These are phyloP conservation scores for Drosophila parthenogenetica DNA, from an alignment of 2,888 invertebrate genomes.

Conservation along the genomic window DNA sequence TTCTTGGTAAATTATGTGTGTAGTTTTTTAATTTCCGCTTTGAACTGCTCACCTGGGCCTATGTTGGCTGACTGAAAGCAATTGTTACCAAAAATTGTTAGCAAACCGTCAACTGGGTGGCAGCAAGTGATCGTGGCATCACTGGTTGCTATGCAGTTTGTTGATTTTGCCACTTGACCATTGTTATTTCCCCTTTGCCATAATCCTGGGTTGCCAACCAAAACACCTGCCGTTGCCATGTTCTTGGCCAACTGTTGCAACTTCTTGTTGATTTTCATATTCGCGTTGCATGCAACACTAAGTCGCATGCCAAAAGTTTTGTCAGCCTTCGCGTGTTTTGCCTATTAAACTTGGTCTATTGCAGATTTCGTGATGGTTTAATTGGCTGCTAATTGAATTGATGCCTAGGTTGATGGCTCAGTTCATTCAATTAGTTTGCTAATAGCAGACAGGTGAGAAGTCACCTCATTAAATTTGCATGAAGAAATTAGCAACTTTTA, in stretches of 20 bases:
- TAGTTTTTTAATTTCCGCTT: conserved; percentile 25
- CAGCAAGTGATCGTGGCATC: conserved; percentile 63
- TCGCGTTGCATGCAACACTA: conserved; percentile 30
- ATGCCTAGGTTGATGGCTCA: neutral
- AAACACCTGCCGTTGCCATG: conserved; percentile 50
- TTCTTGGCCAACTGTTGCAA: conserved; percentile 60
- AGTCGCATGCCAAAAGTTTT: conserved; percentile 39
- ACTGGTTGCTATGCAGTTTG: conserved; percentile 73
- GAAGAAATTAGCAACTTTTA: too few species aligned
- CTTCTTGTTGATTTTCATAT: conserved; percentile 20
- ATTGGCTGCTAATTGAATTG: conserved; percentile 49
- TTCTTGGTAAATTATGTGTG: neutral
- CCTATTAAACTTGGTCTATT: conserved; percentile 34
- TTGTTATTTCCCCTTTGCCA: conserved; percentile 65
- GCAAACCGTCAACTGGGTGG: conserved; percentile 6
- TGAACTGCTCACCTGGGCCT: conserved; percentile 71
- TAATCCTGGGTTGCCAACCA: conserved; percentile 47
- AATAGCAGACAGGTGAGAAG: too few species aligned
- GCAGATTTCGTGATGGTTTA: conserved; percentile 25
- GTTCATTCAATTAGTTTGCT: neutral
- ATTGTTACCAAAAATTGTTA: conserved; percentile 36
- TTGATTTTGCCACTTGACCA: conserved; percentile 57
- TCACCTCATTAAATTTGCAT: too few species aligned
- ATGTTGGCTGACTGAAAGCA: conserved; percentile 55
- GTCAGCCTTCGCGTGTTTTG: conserved; percentile 13